Evolutionary conservation across 2,113 vertebrate species (phyloP).

Genomic region (Choloepus hoffmanni): DNA sequence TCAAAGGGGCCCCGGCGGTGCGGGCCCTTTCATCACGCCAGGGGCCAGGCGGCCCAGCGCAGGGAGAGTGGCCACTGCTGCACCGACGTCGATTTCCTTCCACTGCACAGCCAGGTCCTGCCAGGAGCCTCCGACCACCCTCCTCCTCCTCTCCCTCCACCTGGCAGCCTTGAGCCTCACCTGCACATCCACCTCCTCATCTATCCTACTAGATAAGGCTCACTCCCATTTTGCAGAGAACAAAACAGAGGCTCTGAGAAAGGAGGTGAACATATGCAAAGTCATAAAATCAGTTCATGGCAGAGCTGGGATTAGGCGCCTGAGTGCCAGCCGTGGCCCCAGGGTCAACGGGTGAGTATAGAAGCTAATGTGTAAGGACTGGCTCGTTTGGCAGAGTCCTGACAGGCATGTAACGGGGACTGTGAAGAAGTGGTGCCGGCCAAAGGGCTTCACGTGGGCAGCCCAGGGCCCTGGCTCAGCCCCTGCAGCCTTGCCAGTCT

Average conservation of each 20-base stretch:
- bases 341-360: fast-evolving
- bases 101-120: conserved; percentile 37
- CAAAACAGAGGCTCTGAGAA: not conserved
- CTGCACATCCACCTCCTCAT: not conserved
- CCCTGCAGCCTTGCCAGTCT: not conserved
- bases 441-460: not conserved
- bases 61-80: conserved; percentile 79
- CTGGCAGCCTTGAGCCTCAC: not conserved
- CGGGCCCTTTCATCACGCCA: conserved; percentile 85
- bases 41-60: conserved; percentile 85
- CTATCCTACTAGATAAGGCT: too few relatives aligned
- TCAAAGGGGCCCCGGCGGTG: conserved; percentile 80
- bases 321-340: not conserved
- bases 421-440: too few relatives aligned
- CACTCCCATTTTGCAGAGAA: not conserved
- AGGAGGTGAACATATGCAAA: not conserved
- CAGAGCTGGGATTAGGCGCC: not conserved
- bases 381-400: not conserved
- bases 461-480: not conserved
- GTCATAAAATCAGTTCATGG: fast-evolving
- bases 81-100: conserved; percentile 82
- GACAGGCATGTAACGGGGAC: not conserved
- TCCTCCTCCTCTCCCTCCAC: not conserved
- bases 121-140: fast-evolving
- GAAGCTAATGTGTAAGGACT: fast-evolving